These are phyloP conservation scores for Drosophila ironensis DNA, from an alignment of 1,140 invertebrate genomes.

Conservation along the genomic window DNA sequence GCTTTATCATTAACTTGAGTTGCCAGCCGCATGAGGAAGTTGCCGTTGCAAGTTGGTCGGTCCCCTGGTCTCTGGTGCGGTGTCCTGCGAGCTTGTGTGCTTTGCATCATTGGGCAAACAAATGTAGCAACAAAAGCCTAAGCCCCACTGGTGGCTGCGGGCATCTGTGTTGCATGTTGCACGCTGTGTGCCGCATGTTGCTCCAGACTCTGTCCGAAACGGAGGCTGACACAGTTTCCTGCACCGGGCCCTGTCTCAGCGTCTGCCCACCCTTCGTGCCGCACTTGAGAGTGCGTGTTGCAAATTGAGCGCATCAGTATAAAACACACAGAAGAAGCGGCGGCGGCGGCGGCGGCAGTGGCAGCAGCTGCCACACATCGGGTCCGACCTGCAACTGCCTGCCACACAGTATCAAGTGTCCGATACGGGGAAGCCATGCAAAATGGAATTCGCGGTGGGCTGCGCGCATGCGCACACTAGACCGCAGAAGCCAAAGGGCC, in stretches of 20 bases:
- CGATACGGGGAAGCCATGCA: constrained; percentile 53
- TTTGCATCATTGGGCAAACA: constrained; percentile 58
- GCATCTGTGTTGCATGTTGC: constrained; percentile 5
- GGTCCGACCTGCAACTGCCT: no score
- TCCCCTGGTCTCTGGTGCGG: constrained; percentile 8
- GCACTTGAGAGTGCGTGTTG: constrained; percentile 56
- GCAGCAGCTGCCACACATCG: no score
- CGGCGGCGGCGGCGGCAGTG: not conserved
- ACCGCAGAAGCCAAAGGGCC: constrained; percentile 39
- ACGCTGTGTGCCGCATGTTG: constrained; percentile 26
- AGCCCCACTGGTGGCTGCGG: constrained; percentile 16
- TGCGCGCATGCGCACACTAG: constrained; percentile 71
- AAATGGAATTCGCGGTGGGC: constrained; percentile 49
- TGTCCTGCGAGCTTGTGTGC: constrained; percentile 2
- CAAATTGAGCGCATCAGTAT: constrained; percentile 72
- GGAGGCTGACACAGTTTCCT: constrained; percentile 66
- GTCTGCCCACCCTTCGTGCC: constrained; percentile 24
- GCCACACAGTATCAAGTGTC: constrained; percentile 55
- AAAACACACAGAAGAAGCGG: constrained; percentile 34
- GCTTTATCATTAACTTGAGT: constrained; percentile 63
- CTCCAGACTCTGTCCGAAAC: constrained; percentile 6
- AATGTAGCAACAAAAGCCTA: constrained; percentile 54
- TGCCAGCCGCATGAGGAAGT: constrained; percentile 49
- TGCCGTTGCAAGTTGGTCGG: not conserved
- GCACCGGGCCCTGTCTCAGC: no score